Evolutionary conservation across 2,797 vertebrate species (phyloP), one percentile per base, ranked within the genome.

Genomic region (Sebastolobus alascanus): DNA sequence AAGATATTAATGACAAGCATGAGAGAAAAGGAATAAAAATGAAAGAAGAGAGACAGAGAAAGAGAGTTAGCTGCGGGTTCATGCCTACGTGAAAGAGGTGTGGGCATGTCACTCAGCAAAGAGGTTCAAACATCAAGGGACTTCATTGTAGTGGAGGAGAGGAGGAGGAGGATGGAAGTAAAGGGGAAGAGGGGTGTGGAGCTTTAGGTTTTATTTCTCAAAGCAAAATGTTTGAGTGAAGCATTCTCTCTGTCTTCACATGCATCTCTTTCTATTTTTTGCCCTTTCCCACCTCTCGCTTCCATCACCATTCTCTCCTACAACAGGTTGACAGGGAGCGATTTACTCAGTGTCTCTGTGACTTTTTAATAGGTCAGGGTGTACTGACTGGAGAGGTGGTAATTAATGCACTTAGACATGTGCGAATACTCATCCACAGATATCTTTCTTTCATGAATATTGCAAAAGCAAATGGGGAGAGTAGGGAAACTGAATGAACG

Each of bases 41-140:
- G 25, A 68, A 79, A 37, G 61, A 46, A 27, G 12, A 65, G 43
- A 22, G 54, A 40, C 54, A 50, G 63, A 68, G 7, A 75, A 56
- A 38, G 25, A 38, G 25, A 46, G 16, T 61, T 16, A 74, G 65
- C 46, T 43, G 60, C 60, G 63, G 20, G 65, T 84, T 73, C 74
- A 43, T 83, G 60, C 14, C 56, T 75, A 22, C 7, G 38, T 75
- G 43, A 82, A 75, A 84, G 56, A 69, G 68, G 66, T 81, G 69
- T 79, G 76, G 63, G 31, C 68, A 80, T 70, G 79, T 84, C 87
- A 82, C 33, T 84, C 79, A 76, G 71, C 73, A 79, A 80, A 90
- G 66, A 65, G 43, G 38, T 81, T 83, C 70, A 83, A 55, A 68
- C 73, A 81, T 82, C 80, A 84, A 82, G 69, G 61, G 77, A 71